Base-by-base conservation (phyloP, 2,113 vertebrate genomes). In the Seriola dumerili region DNA sequence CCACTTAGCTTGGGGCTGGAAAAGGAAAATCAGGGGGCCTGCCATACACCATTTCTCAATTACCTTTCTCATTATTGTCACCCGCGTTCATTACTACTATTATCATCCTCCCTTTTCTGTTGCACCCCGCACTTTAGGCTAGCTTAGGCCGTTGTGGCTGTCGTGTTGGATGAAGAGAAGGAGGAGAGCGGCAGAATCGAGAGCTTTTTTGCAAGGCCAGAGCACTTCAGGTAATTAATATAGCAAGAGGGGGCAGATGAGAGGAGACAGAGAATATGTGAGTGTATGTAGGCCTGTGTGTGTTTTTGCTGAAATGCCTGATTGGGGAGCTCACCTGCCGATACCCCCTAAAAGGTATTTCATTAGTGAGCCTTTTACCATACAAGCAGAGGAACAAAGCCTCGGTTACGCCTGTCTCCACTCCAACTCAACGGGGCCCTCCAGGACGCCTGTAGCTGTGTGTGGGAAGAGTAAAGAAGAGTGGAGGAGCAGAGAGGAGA, bases 191-290 rank as follows among this genome's bases (percentile, higher is more conserved):
- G 91, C 89, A 93, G 87, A 93, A 94, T 93, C 86, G 93, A 96
- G 94, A 92, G 86, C 88, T 94, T 91, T 94, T 64, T 89, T 93
- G 55, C 32, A 78, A 90, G 95, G 95, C 94, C 91, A 83, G 91
- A 94, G 93, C 94, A 96, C 96, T 98, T 96, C 95, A 97, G 96
- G 95, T 96, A 96, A 97, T 97, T 97, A 97, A 97, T 97, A 95
- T 94, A 95, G 95, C 94, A 91, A 93, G 95, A 96, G 94, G 95
- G 88, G 95, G 94, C 92, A 96, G 95, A 96, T 92, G 96, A 96
- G 93, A 96, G 96, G 96, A 96, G 95, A 95, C 91, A 91, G 83
- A 85, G 90, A 75, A 80, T 59, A 87, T 90, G 90, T 83, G 88
- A 83, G 87, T 72, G 78, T 80, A 62, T n/a, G 83, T 71, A 19